These are phyloP conservation scores for Harlomillsia oculata DNA, from an alignment of 1,140 invertebrate species.

Conservation along the genomic window DNA sequence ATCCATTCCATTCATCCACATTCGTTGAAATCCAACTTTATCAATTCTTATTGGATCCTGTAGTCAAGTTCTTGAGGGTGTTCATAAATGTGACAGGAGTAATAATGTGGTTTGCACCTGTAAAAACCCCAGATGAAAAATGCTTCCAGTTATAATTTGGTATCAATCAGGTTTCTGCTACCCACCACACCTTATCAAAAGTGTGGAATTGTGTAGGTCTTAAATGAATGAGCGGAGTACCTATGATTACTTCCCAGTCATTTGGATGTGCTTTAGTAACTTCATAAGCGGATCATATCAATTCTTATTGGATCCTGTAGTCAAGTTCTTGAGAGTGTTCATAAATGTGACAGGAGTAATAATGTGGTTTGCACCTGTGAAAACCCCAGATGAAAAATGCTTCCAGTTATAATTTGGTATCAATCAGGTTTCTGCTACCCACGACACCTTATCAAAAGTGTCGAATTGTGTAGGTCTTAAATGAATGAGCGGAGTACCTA, in stretches of 20 bases:
- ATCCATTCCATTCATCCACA: too few species aligned
- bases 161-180: too few species aligned
- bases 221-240: slow-evolving; percentile 47
- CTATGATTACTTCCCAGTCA: slow-evolving; percentile 98
- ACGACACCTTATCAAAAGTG: too few species aligned
- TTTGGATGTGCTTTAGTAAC: slow-evolving; percentile 88
- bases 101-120: slow-evolving; percentile 85
- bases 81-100: slow-evolving; percentile 91
- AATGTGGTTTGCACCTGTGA: slow-evolving; percentile 79
- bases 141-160: not conserved
- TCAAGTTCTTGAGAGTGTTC: not conserved
- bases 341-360: slow-evolving; percentile 74
- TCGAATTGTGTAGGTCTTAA: too few species aligned
- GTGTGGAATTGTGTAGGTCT: too few species aligned
- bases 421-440: too few species aligned
- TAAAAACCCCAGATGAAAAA: slow-evolving; percentile 32
- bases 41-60: not conserved
- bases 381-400: slow-evolving; percentile 13
- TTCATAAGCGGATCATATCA: slow-evolving; percentile 91
- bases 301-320: not conserved
- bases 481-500: slow-evolving; percentile 56
- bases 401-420: too few species aligned
- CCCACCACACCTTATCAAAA: too few species aligned
- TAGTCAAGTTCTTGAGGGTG: slow-evolving; percentile 46
- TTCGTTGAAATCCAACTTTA: too few species aligned